Conservation (phyloP, 2,888 invertebrate genomes). For the Amiota mariae region DNA sequence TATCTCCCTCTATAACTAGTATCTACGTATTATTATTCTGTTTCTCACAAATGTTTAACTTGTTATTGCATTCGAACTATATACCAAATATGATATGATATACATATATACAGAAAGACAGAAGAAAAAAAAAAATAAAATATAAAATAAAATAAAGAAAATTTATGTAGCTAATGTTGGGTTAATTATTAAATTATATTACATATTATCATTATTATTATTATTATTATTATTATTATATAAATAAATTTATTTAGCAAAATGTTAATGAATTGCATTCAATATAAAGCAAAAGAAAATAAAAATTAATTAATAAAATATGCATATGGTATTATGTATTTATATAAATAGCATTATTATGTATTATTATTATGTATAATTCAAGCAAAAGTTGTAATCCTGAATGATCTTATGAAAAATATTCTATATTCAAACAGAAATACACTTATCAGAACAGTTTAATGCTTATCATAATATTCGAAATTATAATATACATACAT, state of each 20-base stretch:
- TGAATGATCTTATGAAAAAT: conserved; percentile 2
- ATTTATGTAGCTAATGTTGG: conserved; percentile 64
- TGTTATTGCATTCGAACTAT: conserved; percentile 56
- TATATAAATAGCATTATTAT: background rate
- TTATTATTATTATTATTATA: conserved; percentile 33
- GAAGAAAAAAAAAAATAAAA: background rate
- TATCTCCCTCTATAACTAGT: no score
- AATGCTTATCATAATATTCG: background rate
- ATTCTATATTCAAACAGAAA: no score
- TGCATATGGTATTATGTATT: conserved; percentile 15
- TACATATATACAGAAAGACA: background rate
- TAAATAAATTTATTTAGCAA: conserved; percentile 53
- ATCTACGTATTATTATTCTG: no score
- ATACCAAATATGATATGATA: conserved; percentile 1
- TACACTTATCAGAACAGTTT: no score
- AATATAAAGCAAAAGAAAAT: background rate
- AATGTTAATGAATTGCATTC: conserved; percentile 42
- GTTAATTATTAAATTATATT: conserved; percentile 51
- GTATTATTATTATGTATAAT: conserved; percentile 8
- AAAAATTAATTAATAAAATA: background rate
- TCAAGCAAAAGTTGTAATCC: conserved; percentile 12
- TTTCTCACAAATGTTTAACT: conserved; percentile 44
- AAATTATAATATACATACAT: background rate
- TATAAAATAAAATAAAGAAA: conserved; percentile 32
- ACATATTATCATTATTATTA: conserved; percentile 33